Evolutionary conservation across 2,888 invertebrate species (phyloP).

Genomic region (Romanomermis culicivorax): DNA sequence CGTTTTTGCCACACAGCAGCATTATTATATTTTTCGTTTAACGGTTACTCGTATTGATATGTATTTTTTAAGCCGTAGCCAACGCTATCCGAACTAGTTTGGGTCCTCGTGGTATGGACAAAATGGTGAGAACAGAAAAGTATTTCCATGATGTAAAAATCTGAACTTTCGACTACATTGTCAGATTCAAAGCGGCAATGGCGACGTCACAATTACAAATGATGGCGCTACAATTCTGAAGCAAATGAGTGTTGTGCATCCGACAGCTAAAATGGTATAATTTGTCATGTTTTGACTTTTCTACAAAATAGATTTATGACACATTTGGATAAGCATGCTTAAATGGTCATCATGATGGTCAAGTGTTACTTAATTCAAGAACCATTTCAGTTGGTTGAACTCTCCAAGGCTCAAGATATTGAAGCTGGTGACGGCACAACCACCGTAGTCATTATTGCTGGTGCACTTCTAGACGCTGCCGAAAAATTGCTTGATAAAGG

Average conservation of each 20-base stretch:
- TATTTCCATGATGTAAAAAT: constrained; percentile 7
- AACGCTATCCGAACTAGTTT: constrained; percentile 96
- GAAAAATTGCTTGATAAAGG: constrained; percentile 64
- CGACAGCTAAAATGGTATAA: constrained; percentile 88
- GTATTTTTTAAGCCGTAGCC: constrained; percentile 55
- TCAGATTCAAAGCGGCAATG: constrained; percentile 79
- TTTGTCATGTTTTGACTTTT: constrained; percentile 3
- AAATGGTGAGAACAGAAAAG: constrained; percentile 53
- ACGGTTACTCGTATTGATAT: too few species aligned
- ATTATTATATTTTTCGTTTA: too few species aligned
- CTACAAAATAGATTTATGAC: constrained; percentile 3
- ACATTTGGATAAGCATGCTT: too few species aligned
- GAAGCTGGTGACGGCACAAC: constrained; percentile 99
- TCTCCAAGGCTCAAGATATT: constrained; percentile 92
- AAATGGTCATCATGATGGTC: too few species aligned
- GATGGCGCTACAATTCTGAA: constrained; percentile 98
- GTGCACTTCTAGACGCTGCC: constrained; percentile 77
- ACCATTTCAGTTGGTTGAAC: constrained; percentile 59
- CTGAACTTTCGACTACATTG: constrained; percentile 11
- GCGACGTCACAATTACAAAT: constrained; percentile 97
- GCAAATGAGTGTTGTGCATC: constrained; percentile 93
- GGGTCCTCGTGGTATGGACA: constrained; percentile 97
- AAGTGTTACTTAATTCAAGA: constrained; percentile 1
- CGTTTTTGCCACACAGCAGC: too few species aligned
- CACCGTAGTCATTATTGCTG: constrained; percentile 89